Conservation (phyloP, 2,113 vertebrate genomes). For the Lonchura striata region DNA sequence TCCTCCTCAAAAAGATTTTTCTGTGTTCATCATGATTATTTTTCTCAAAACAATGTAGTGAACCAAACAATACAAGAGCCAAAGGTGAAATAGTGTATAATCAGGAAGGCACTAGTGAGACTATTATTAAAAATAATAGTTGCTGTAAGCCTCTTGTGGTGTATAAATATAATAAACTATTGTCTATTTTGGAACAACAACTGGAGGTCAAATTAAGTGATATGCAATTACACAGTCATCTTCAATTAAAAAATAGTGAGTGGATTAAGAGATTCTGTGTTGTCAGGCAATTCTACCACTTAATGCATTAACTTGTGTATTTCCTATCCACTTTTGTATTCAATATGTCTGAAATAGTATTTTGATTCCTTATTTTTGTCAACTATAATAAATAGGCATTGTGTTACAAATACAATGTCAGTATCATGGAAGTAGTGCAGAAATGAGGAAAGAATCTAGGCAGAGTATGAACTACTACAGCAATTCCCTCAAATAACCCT, state of each 20-base stretch:
- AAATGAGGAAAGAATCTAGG: neutral
- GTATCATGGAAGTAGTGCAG: neutral
- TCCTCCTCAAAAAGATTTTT: neutral
- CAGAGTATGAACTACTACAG: neutral
- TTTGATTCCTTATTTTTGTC: neutral
- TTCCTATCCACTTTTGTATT: neutral
- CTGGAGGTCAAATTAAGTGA: neutral
- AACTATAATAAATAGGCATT: neutral
- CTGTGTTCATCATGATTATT: neutral
- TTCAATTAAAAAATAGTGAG: slow-evolving; percentile 20
- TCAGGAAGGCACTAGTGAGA: neutral
- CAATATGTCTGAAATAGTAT: neutral
- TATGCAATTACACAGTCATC: neutral
- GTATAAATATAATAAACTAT: neutral
- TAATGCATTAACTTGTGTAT: neutral
- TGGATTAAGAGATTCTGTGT: neutral
- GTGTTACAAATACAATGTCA: neutral
- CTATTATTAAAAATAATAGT: slow-evolving; percentile 5
- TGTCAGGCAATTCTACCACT: neutral
- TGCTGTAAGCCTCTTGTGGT: slow-evolving; percentile 19
- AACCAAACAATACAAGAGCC: neutral
- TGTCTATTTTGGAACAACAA: slow-evolving; percentile 18
- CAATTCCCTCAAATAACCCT: neutral
- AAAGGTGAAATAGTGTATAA: neutral
- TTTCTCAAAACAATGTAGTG: slow-evolving; percentile 9